These are phyloP conservation scores for Motacilla tschutschensis DNA, from an alignment of 2,113 vertebrate genomes.

Conservation along the genomic window DNA sequence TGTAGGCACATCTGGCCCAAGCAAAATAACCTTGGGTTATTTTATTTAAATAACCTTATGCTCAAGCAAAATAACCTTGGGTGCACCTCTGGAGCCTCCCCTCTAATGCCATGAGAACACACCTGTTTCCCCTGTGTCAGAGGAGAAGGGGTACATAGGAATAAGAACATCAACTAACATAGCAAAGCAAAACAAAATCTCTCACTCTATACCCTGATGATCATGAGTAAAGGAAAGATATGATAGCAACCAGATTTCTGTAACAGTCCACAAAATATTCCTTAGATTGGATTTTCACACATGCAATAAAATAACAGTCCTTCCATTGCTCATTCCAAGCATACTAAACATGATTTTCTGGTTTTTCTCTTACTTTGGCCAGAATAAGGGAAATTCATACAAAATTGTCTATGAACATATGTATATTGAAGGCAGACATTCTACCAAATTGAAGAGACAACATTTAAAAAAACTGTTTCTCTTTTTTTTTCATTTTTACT, in stretches of 20 bases:
- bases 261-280: background rate
- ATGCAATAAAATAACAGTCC: background rate
- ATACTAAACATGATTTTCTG: background rate
- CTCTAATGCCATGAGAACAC: background rate
- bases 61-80: background rate
- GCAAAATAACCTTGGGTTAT: background rate
- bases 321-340: background rate
- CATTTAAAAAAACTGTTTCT: background rate
- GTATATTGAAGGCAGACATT: constrained; percentile 5
- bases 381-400: background rate
- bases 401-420: background rate
- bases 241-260: background rate
- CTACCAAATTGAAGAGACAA: background rate
- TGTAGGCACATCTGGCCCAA: background rate
- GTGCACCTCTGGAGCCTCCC: background rate
- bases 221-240: background rate
- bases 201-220: background rate
- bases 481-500: background rate
- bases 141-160: background rate
- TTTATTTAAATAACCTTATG: background rate
- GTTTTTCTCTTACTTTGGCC: background rate
- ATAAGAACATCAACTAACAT: background rate
- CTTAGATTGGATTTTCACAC: background rate
- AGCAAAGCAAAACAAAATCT: background rate
- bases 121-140: background rate